phyloP scores from a whole-genome alignment of 2,888 invertebrate species.

The Octodonta nipae region DNA sequence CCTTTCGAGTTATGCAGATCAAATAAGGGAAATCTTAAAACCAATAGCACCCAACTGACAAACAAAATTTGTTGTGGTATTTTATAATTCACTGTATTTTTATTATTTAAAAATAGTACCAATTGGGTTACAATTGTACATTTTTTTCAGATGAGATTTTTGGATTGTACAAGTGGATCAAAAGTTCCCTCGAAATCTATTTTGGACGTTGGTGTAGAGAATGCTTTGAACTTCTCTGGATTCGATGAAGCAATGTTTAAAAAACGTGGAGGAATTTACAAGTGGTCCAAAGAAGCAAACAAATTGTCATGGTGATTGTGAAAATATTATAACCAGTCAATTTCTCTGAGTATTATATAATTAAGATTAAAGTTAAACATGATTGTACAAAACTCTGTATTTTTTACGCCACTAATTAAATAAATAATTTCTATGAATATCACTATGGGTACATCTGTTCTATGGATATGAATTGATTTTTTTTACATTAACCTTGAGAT shows the following conservation, averaged over 20 bases:
- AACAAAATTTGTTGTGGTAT: not conserved
- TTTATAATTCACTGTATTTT: slow-evolving; percentile 1
- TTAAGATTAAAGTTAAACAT: no score
- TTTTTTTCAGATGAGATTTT: slow-evolving; percentile 36
- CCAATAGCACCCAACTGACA: no score
- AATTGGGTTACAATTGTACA: slow-evolving; percentile 4
- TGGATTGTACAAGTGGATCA: slow-evolving; percentile 35
- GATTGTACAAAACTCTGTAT: no score
- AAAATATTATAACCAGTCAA: no score
- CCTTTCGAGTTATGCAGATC: no score
- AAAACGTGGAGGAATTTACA: slow-evolving; percentile 39
- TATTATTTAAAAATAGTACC: slow-evolving; percentile 2
- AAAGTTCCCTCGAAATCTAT: slow-evolving; percentile 38
- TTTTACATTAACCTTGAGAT: no score
- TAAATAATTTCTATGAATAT: no score
- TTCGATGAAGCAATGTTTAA: slow-evolving; percentile 40
- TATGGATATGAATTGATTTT: no score
- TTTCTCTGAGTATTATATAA: no score
- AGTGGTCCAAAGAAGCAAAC: slow-evolving; percentile 35
- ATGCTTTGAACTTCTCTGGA: slow-evolving; percentile 36
- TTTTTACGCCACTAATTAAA: no score
- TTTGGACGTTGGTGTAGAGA: slow-evolving; percentile 36
- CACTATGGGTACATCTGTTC: no score
- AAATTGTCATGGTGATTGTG: slow-evolving; percentile 28
- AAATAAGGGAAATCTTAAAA: no score